Base-by-base conservation (phyloP, 2,888 invertebrate species). In the Oxycera nigricornis region DNA sequence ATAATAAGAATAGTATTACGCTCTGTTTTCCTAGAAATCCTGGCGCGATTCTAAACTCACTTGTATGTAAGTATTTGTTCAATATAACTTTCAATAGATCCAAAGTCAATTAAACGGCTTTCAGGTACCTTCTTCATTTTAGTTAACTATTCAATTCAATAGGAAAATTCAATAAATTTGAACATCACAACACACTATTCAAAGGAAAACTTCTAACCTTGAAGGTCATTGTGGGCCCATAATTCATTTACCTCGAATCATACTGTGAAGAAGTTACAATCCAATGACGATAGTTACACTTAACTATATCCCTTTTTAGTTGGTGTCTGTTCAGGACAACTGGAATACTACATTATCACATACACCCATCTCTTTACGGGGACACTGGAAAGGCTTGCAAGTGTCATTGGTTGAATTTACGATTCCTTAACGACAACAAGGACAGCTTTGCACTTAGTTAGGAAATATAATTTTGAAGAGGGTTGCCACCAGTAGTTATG, bases 171-270 rank as follows among this genome's bases (percentile, higher is more conserved):
- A 46, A 46, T 46, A 46, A 46, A 46, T 46, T 46, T 17, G 3
- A 7, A 46, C 3, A 46, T 46, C n/a, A 46, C 46, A 46, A 7
- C 11, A 7, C 46, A 3, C 3, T 11, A 2, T 46, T 3, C 2
- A 17, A 11, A 11, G 17, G 6, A 2, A 46, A 59, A 59, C n/a
- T 24, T 59, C n/a, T 59, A 28, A 28, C 28, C 26, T 65, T 26
- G 30, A 41, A 41, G 65, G 65, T 65, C 65, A 65, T 17, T 65
- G 17, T 31, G 17, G n/a, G n/a, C 17, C 17, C 39, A 65, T 65
- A 65, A 65, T 20, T 65, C 65, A 65, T 39, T 65, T 65, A 65
- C 22, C 65, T 22, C 4, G 65, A 9, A 65, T 65, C 65, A 65
- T 35, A 35, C 28, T n/a, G 59, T n/a, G 28, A 59, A 59, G 24